Conservation (phyloP, 1,140 invertebrate species). For the Leptopilina boulardi region DNA sequence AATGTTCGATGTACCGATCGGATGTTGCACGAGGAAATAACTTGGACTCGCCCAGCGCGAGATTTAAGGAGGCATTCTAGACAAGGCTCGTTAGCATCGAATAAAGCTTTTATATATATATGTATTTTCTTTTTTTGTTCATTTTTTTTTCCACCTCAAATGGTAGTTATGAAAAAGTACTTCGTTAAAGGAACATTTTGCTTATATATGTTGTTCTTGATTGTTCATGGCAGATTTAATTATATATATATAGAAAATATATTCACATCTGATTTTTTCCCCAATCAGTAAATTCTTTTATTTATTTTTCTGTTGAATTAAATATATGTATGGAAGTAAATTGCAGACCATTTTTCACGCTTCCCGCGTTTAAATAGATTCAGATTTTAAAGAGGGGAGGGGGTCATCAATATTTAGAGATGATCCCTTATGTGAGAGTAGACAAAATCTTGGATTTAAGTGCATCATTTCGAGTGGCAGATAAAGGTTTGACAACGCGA, state of each 20-base stretch:
- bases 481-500: slow-evolving; percentile 60
- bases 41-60: slow-evolving; percentile 55
- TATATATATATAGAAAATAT: background rate
- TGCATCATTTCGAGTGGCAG: slow-evolving; percentile 35
- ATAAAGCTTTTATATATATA: slow-evolving; percentile 53
- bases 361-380: background rate
- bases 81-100: slow-evolving; percentile 59
- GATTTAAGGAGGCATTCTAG: slow-evolving; percentile 60
- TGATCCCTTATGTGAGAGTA: background rate
- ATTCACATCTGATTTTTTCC: no score
- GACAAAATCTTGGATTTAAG: slow-evolving; percentile 50
- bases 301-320: no score
- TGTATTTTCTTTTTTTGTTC: no score
- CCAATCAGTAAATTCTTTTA: no score
- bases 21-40: slow-evolving; percentile 59
- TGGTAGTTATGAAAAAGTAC: slow-evolving; percentile 24
- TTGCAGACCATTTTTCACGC: slow-evolving; percentile 21
- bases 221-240: slow-evolving; percentile 1
- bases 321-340: no score
- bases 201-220: background rate
- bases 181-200: slow-evolving; percentile 10
- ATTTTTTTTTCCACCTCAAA: slow-evolving; percentile 39
- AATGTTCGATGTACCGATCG: slow-evolving; percentile 63
- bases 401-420: slow-evolving; percentile 25
- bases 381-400: background rate